Percentiles rank a stretch among this genome's conserved stretches.
Conservation (phyloP, 2,113 vertebrate genomes). For the Anas platyrhynchos region DNA sequence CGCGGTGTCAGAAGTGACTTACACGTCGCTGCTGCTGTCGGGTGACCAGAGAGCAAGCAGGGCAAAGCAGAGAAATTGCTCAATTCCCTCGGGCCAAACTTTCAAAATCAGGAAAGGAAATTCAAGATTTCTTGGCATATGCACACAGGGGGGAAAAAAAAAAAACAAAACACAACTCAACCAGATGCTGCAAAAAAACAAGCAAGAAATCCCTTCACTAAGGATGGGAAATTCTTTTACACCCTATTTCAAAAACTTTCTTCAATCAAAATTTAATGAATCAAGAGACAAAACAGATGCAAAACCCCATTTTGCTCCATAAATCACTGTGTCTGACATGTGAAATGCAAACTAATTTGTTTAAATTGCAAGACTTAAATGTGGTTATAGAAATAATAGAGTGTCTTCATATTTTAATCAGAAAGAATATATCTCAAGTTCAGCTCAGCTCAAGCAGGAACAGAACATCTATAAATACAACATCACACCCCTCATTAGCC, state of each 20-base stretch:
- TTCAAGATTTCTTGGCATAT: neutral
- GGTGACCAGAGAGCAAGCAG: accelerated
- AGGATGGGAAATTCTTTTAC: constrained; percentile 7
- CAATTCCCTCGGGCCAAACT: neutral
- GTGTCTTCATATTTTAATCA: constrained; percentile 70
- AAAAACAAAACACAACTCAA: neutral
- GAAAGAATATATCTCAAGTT: constrained; percentile 61
- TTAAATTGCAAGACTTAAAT: constrained; percentile 59
- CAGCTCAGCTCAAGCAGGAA: neutral
- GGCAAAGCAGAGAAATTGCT: neutral
- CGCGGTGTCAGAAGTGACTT: neutral
- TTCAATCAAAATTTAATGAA: constrained; percentile 24
- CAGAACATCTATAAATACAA: neutral
- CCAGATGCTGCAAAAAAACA: neutral
- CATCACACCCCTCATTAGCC: neutral
- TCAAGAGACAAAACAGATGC: constrained; percentile 27
- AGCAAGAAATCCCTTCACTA: constrained; percentile 1
- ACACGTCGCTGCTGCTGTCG: neutral
- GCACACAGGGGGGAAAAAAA: accelerated
- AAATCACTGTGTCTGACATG: constrained; percentile 33
- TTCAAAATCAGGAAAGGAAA: neutral
- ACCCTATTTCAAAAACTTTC: neutral
- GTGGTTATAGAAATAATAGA: constrained; percentile 63
- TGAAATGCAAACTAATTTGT: constrained; percentile 14
- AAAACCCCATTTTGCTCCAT: neutral